Percentiles rank a stretch among this genome's conserved stretches.
Evolutionary conservation across 2,888 invertebrate species (phyloP).

Genomic region (Aquatica leii): DNA sequence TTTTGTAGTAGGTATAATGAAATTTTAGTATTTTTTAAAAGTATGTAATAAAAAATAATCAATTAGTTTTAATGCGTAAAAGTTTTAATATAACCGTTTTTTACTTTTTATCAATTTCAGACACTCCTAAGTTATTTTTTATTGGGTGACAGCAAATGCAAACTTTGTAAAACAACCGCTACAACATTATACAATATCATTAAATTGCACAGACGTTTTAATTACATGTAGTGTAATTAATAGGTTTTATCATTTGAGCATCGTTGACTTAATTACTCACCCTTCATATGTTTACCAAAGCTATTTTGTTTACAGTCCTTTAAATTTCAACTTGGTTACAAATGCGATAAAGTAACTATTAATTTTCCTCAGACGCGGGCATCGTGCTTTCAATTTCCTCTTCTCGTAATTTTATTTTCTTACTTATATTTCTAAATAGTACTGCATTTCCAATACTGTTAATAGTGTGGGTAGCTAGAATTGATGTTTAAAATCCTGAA

Average conservation of each 20-base stretch:
- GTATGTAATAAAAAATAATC: too few species aligned
- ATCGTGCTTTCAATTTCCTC: neutral
- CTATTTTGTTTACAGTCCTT: too few species aligned
- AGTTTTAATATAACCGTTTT: too few species aligned
- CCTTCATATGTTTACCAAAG: neutral
- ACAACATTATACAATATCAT: slow-evolving; percentile 3
- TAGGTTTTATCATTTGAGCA: neutral
- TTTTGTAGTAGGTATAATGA: too few species aligned
- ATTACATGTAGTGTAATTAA: neutral
- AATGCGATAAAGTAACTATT: slow-evolving; percentile 20
- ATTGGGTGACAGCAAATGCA: neutral
- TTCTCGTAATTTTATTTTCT: neutral
- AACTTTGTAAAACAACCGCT: neutral
- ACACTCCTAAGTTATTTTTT: neutral
- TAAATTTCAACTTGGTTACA: slow-evolving; percentile 12
- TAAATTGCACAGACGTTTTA: neutral
- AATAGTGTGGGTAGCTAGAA: neutral
- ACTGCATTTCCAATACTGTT: neutral
- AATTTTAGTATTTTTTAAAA: too few species aligned
- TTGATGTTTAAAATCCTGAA: neutral
- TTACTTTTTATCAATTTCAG: too few species aligned
- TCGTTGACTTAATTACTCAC: neutral
- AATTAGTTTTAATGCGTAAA: too few species aligned
- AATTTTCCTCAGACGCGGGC: slow-evolving; percentile 18
- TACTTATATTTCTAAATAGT: neutral